phyloP scores from a whole-genome alignment of 2,113 vertebrate species.

The Rattus rattus region DNA sequence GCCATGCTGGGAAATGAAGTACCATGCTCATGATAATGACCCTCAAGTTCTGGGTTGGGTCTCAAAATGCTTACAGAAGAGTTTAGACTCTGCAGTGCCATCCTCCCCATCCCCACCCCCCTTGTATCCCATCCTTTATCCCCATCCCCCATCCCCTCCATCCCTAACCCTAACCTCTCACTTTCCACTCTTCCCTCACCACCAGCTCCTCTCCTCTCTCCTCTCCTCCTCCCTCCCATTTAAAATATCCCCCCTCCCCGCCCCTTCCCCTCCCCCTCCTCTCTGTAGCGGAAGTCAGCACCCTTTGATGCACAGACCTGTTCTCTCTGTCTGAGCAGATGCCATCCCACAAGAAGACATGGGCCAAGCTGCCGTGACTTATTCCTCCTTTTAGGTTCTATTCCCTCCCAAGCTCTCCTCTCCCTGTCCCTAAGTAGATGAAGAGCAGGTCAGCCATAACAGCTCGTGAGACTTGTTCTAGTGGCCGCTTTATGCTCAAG shows the following conservation, averaged over 20 bases:
- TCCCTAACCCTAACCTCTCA: too few species aligned
- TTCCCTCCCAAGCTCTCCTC: neutral
- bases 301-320: neutral
- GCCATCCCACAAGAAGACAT: conserved; percentile 1
- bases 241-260: too few species aligned
- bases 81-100: too few species aligned
- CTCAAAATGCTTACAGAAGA: neutral
- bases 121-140: neutral
- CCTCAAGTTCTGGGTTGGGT: neutral
- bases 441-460: neutral
- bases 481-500: neutral
- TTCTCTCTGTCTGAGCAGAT: neutral
- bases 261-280: neutral
- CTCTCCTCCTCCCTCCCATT: neutral
- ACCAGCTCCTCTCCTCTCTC: too few species aligned
- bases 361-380: neutral
- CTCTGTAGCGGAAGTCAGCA: conserved; percentile 3
- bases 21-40: neutral
- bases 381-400: neutral
- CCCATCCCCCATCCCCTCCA: neutral
- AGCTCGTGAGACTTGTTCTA: neutral
- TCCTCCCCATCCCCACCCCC: neutral
- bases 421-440: neutral
- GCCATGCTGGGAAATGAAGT: neutral
- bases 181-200: too few species aligned